These are phyloP conservation scores for Connochaetes taurinus DNA, from an alignment of 2,113 vertebrate species.

Conservation along the genomic window DNA sequence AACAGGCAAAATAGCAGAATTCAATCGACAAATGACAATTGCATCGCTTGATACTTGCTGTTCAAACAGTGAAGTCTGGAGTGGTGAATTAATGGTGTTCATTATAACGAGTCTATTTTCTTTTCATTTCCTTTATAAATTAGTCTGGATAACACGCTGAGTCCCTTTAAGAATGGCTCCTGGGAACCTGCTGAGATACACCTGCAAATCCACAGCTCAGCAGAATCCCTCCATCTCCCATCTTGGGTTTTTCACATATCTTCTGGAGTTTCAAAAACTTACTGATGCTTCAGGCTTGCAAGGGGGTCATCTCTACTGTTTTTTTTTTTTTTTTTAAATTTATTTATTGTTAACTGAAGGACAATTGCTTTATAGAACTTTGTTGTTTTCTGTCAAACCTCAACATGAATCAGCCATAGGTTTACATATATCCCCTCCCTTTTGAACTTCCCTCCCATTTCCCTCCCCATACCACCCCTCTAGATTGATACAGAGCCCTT, in stretches of 20 bases:
- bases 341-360: background rate
- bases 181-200: constrained; percentile 74
- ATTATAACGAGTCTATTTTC: constrained; percentile 81
- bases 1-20: constrained; percentile 72
- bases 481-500: background rate
- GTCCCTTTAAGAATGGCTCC: constrained; percentile 73
- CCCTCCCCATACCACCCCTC: background rate
- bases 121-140: constrained; percentile 84
- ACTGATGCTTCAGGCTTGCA: background rate
- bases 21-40: constrained; percentile 74
- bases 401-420: background rate
- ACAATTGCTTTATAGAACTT: background rate
- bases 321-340: background rate
- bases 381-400: background rate
- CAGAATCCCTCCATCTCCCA: constrained; percentile 37
- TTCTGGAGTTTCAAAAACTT: constrained; percentile 16
- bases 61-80: constrained; percentile 78
- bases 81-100: constrained; percentile 82
- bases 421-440: background rate
- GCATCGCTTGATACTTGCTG: constrained; percentile 78
- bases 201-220: constrained; percentile 71
- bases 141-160: constrained; percentile 77
- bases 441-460: background rate
- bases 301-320: background rate
- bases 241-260: constrained; percentile 38